phyloP scores from a whole-genome alignment of 1,140 invertebrate genomes.

The Trichonephila inaurata region DNA sequence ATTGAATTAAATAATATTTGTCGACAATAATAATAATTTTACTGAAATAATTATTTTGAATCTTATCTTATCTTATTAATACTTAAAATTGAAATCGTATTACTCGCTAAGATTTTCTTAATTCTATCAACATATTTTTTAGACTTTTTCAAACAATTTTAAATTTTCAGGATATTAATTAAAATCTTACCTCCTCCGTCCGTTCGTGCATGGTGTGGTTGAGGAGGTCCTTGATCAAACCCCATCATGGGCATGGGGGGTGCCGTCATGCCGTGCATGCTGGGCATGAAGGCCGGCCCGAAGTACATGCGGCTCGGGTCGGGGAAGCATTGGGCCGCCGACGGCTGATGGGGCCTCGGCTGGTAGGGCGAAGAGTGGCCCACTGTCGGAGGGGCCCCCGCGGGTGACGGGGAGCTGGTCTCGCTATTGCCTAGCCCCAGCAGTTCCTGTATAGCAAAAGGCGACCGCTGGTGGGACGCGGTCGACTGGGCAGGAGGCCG shows the following conservation, averaged over 20 bases:
- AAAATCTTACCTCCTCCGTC: conserved; percentile 40
- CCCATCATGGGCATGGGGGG: conserved; percentile 82
- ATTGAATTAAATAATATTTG: no score
- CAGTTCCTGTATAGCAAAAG: conserved; percentile 95
- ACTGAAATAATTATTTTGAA: no score
- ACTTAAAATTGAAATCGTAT: no score
- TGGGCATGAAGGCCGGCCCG: conserved; percentile 86
- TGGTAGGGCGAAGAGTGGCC: conserved; percentile 57
- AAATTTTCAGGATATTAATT: no score
- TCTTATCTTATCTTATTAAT: no score
- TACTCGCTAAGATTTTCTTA: no score
- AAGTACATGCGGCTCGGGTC: conserved; percentile 79
- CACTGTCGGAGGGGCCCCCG: conserved; percentile 43
- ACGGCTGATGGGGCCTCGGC: conserved; percentile 68
- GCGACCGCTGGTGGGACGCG: conserved; percentile 86
- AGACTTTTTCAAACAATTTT: no score
- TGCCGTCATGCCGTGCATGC: conserved; percentile 75
- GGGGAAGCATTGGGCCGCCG: conserved; percentile 80
- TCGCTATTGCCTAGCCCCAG: conserved; percentile 85
- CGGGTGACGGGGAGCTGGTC: conserved; percentile 41
- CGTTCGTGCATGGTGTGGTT: conserved; percentile 41
- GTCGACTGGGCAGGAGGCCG: neutral
- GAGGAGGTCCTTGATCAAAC: conserved; percentile 74
- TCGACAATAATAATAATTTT: no score
- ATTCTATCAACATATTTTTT: no score